Conservation (phyloP, 53 echinoderm and acorn worm species). For the Zoroaster sp. region DNA sequence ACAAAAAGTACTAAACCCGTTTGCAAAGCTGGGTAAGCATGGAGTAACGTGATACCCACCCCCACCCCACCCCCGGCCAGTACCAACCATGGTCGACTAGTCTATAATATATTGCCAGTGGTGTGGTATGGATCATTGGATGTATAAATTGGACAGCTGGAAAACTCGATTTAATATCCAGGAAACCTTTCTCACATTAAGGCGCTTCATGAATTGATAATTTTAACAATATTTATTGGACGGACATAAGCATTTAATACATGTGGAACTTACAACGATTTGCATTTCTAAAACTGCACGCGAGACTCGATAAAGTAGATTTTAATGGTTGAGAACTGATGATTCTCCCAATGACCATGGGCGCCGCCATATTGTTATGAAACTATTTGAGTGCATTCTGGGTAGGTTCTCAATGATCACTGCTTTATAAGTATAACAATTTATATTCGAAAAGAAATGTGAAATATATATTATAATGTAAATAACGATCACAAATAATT, state of each 20-base stretch:
- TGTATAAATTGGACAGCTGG: too few species aligned
- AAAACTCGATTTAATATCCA: too few species aligned
- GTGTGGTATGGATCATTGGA: too few species aligned
- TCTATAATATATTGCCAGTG: too few species aligned
- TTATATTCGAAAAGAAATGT: not conserved
- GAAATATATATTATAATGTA: not conserved
- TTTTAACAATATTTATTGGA: not conserved
- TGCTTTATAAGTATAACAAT: not conserved
- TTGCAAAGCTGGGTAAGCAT: too few species aligned
- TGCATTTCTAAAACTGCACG: not conserved
- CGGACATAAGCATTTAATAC: not conserved
- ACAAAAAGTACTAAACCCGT: too few species aligned
- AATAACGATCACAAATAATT: not conserved
- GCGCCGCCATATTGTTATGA: constrained; percentile 54
- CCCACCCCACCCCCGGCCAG: too few species aligned
- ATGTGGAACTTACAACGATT: not conserved
- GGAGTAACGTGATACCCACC: too few species aligned
- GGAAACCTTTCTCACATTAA: too few species aligned
- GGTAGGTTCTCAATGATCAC: not conserved
- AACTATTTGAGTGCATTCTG: not conserved
- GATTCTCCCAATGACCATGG: not conserved
- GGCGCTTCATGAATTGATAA: too few species aligned
- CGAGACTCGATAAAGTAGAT: not conserved
- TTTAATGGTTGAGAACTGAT: not conserved
- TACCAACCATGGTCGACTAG: too few species aligned